Evolutionary conservation across 1,140 invertebrate species (phyloP), one percentile per base, ranked within the genome.

Genomic region (Eciton burchellii): DNA sequence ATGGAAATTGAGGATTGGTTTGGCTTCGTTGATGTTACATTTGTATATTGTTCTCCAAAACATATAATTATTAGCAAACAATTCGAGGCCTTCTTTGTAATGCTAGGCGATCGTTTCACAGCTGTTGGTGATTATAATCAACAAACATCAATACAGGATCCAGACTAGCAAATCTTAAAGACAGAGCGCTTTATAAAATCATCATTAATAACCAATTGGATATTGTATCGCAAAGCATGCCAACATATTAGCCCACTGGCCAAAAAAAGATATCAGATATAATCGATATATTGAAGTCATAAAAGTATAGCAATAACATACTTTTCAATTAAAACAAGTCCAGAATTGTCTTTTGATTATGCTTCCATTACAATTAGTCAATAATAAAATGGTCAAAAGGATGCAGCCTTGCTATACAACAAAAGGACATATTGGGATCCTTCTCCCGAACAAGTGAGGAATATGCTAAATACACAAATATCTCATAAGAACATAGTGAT

Each of bases 91-190:
- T 88, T 87, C 29, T 83, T 90, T 11, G 47, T 82, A 8, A 70
- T 45, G 12, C 56, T 91, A 26, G 85, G 84, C 12, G 12, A 62
- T 11, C 52, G 63, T 26, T 91, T 84, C 63, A n/a, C n/a, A 84
- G 86, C 79, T 26, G 92, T 90, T n/a, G 92, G 92, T 0, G 92
- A 94, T 70, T 94, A 89, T 65, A 94, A n/a, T n/a, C n/a, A n/a
- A 91, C 16, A 94, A 94, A 89, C 89, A 93, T 60, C 83, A 76
- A 11, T 70, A 84, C 29, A 92, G 92, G 91, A 0, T 94, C 92
- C 3, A 91, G 92, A 82, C 12, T 29, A 3, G 16, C 24, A 11
- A 70, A 91, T n/a, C 74, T 43, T 8, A 90, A n/a, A n/a, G n/a
- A n/a, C n/a, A n/a, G n/a, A n/a, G n/a, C n/a, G n/a, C n/a, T n/a